Evolutionary conservation across 2,797 vertebrate genomes (phyloP), one percentile per base, ranked within the genome.

Genomic region (Notolabrus celidotus): DNA sequence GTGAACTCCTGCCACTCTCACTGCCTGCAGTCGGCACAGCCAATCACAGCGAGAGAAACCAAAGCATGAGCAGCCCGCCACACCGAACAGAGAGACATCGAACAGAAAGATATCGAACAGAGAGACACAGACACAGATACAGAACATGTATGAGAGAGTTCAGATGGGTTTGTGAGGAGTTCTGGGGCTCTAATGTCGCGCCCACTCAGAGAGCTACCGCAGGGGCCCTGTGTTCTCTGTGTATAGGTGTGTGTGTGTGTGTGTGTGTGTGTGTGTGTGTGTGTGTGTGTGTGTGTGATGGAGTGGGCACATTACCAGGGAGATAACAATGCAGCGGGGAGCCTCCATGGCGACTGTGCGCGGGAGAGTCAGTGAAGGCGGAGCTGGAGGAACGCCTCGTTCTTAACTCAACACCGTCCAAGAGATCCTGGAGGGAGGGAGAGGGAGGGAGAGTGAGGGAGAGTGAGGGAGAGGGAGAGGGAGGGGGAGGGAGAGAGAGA

Each of bases 1-100:
- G 97, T 89, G 97, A 98, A 90, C 96, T 97, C 92, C 95, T 95
- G 92, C 96, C 97, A 86, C 97, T 98, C 93, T 96, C 97, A 77
- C 93, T 95, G 94, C 96, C 97, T 98, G 92, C 50, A 87, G 84
- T 84, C 93, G 93, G 83, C 57, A 10, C 85, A 85, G 85, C 84
- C 73, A 89, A 72, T 91, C 85, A 85, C 83, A 92, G 83, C 31
- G 72, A 90, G 68, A 89, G 72, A 90, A 88, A 91, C 73, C 78
- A 89, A 74, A 88, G 65, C 74, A 80, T 90, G 80, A 90, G 83
- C 57, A 22, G 72, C 59, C 78, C 69, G 46, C 38, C 14, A 47
- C 55, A 63, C 59, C 74, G 54, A 73, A 84, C 54, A 80, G 39
- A 83, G 36, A 73, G 43, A 80, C 61, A 83, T n/a, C n/a, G n/a